Percentiles rank a stretch among this genome's conserved stretches.
These are phyloP conservation scores for Tokudaia muenninki DNA, from an alignment of 2,797 vertebrate species.

Conservation along the genomic window DNA sequence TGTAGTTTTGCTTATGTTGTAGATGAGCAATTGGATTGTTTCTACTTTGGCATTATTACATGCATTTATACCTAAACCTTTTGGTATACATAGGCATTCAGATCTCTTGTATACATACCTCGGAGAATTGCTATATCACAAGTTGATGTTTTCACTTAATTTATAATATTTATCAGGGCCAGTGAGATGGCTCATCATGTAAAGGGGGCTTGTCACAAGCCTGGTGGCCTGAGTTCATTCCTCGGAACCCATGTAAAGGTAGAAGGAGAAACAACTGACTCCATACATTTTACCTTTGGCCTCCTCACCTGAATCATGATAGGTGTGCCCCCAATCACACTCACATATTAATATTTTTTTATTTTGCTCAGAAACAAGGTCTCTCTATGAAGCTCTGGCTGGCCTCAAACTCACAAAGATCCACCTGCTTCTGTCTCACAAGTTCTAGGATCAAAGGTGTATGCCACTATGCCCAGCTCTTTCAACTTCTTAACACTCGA, in stretches of 20 bases:
- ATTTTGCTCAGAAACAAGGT: background rate
- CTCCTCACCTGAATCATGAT: background rate
- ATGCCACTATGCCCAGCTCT: background rate
- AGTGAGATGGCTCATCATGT: background rate
- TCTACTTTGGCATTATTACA: background rate
- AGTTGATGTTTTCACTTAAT: background rate
- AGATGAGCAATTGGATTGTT: background rate
- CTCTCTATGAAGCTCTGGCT: background rate
- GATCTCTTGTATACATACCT: background rate
- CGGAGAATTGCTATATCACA: conserved; percentile 2
- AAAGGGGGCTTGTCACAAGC: background rate
- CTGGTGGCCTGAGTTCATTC: background rate
- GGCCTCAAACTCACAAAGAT: background rate
- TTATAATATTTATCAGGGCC: background rate
- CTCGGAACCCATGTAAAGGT: background rate
- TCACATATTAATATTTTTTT: background rate
- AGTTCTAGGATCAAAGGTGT: background rate
- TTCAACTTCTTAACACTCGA: conserved; percentile 11
- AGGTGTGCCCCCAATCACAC: background rate
- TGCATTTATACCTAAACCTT: background rate
- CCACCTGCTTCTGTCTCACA: background rate
- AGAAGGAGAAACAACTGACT: background rate
- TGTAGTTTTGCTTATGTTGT: background rate
- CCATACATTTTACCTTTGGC: background rate
- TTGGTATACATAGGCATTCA: background rate